Conservation (phyloP, 1,140 invertebrate species). For the Globodera rostochiensis region DNA sequence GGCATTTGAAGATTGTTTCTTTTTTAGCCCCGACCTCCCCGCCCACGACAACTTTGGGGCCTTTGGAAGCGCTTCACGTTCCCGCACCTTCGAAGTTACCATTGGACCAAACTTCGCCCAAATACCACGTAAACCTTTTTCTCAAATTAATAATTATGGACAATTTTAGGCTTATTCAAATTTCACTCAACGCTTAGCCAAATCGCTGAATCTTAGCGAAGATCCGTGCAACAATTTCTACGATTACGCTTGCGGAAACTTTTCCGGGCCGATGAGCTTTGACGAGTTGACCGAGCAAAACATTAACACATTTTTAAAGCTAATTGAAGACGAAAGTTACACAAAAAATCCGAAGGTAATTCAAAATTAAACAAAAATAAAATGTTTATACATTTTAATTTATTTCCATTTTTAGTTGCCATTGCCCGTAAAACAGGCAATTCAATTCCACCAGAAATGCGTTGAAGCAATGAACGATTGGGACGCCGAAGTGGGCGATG, state of each 20-base stretch:
- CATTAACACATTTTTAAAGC: neutral
- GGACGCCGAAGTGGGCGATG: conserved; percentile 15
- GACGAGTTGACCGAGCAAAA: conserved; percentile 14
- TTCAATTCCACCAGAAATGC: conserved; percentile 23
- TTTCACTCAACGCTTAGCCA: conserved; percentile 10
- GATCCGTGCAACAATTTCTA: conserved; percentile 45
- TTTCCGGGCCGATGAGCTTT: conserved; percentile 31
- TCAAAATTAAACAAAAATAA: neutral
- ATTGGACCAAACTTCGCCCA: neutral
- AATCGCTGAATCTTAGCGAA: conserved; percentile 17
- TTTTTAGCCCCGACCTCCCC: neutral
- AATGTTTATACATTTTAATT: neutral
- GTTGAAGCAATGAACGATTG: conserved; percentile 16
- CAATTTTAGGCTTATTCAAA: conserved; percentile 19
- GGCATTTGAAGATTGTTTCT: no score
- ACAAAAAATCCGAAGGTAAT: neutral
- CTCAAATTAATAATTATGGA: neutral
- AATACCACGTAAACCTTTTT: neutral
- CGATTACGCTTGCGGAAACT: conserved; percentile 38
- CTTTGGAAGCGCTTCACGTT: neutral
- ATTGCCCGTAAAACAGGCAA: conserved; percentile 16
- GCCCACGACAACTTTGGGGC: neutral
- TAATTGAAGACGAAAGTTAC: conserved; percentile 6
- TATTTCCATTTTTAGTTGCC: conserved; percentile 16
- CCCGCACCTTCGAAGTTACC: neutral